phyloP scores from a whole-genome alignment of 2,113 vertebrate genomes.

The Ceyx melanurus region DNA sequence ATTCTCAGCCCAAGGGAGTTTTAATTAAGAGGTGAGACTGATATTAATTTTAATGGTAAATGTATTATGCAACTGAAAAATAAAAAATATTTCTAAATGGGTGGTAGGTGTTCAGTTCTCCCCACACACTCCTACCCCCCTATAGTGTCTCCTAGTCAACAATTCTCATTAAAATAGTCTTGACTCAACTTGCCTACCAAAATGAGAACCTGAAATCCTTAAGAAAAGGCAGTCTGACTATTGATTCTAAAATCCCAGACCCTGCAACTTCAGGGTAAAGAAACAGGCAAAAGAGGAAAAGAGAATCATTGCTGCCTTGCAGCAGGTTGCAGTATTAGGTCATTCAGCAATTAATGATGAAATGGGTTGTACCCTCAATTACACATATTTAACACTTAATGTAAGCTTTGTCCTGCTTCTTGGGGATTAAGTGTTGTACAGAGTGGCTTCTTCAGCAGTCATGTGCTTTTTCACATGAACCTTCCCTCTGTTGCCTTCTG shows the following conservation, averaged over 20 bases:
- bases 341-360: slow-evolving; percentile 79
- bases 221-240: neutral
- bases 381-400: slow-evolving; percentile 59
- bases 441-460: slow-evolving; percentile 50
- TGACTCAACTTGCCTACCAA: neutral
- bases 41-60: neutral
- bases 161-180: neutral
- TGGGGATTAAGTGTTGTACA: slow-evolving; percentile 57
- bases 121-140: no score
- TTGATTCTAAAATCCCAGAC: neutral
- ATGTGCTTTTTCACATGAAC: slow-evolving; percentile 48
- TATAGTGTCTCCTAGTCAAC: neutral
- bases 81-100: neutral
- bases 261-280: neutral
- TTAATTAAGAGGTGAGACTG: neutral
- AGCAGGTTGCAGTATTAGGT: slow-evolving; percentile 59
- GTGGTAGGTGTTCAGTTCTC: neutral
- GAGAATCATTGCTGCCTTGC: slow-evolving; percentile 68
- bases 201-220: neutral
- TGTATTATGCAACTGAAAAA: neutral
- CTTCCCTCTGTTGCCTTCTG: slow-evolving; percentile 58
- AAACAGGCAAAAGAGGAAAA: neutral
- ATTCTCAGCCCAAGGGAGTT: neutral
- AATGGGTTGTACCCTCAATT: slow-evolving; percentile 49
- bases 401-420: slow-evolving; percentile 44